Evolutionary conservation across 2,888 invertebrate genomes (phyloP).

Genomic region (Tetheella fluctuosa): DNA sequence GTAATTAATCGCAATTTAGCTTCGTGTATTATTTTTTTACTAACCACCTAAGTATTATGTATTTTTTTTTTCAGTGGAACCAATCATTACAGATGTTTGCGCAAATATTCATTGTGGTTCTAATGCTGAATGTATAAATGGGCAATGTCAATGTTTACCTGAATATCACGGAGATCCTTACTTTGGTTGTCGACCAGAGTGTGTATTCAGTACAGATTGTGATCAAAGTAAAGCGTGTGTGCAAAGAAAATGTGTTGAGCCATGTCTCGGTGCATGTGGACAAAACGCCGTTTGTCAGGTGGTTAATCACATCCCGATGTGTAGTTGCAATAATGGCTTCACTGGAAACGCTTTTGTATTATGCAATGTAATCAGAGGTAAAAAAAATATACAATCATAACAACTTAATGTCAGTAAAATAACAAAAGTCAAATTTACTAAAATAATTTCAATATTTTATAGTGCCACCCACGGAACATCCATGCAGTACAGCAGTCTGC

Average conservation of each 20-base stretch:
- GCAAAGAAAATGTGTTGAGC: conserved; percentile 89
- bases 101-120: conserved; percentile 88
- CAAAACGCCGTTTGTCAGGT: conserved; percentile 84
- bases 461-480: conserved; percentile 71
- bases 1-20: conserved; percentile 56
- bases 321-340: conserved; percentile 86
- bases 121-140: conserved; percentile 86
- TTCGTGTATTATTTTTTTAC: neutral
- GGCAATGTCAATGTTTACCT: conserved; percentile 88
- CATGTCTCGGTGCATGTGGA: conserved; percentile 89
- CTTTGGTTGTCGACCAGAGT: conserved; percentile 90
- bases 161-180: conserved; percentile 91
- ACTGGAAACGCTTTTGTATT: conserved; percentile 83
- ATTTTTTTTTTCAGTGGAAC: conserved; percentile 57
- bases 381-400: neutral
- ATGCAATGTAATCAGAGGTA: conserved; percentile 84
- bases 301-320: conserved; percentile 87
- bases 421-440: neutral
- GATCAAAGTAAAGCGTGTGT: conserved; percentile 87
- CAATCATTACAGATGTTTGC: conserved; percentile 84
- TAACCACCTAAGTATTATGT: conserved; percentile 13
- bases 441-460: conserved; percentile 22
- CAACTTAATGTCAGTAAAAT: neutral
- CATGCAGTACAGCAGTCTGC: conserved; percentile 89
- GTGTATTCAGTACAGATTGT: conserved; percentile 90